phyloP scores from a whole-genome alignment of 2,797 vertebrate species.

The Argya squamiceps region DNA sequence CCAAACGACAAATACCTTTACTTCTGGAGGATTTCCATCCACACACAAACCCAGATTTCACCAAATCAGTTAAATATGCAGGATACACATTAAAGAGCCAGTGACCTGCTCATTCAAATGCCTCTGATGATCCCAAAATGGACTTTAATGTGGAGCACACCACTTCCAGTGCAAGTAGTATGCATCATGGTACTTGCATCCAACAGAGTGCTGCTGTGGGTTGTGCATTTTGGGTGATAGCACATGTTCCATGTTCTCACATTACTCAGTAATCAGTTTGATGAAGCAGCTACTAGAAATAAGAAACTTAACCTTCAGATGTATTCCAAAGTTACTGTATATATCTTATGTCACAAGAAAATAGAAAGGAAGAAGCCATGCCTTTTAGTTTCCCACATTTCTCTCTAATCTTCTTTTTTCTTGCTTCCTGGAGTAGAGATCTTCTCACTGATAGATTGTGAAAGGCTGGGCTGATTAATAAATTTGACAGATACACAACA shows the following conservation, averaged over 20 bases:
- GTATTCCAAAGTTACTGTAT: neutral
- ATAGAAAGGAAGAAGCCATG: neutral
- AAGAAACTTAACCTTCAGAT: neutral
- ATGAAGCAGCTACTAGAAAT: neutral
- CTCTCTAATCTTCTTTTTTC: neutral
- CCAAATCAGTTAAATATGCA: neutral
- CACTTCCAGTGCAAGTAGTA: neutral
- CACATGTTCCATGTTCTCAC: rapidly evolving
- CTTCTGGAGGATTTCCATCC: neutral
- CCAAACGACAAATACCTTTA: rapidly evolving
- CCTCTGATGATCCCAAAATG: neutral
- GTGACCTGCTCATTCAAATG: neutral
- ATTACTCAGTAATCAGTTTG: neutral
- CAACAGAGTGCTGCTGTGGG: neutral
- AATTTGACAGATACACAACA: neutral
- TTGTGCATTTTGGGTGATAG: neutral
- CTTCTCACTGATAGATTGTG: neutral
- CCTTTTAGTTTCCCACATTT: neutral
- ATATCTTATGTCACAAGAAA: neutral
- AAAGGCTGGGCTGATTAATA: neutral
- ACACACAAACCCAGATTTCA: neutral
- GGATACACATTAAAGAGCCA: neutral
- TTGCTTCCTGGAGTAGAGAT: neutral
- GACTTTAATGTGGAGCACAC: neutral
- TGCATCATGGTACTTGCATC: neutral